Percentiles rank a stretch among this genome's conserved stretches.
Conservation (phyloP, 1,140 invertebrate genomes). For the Drosophila suzukii region DNA sequence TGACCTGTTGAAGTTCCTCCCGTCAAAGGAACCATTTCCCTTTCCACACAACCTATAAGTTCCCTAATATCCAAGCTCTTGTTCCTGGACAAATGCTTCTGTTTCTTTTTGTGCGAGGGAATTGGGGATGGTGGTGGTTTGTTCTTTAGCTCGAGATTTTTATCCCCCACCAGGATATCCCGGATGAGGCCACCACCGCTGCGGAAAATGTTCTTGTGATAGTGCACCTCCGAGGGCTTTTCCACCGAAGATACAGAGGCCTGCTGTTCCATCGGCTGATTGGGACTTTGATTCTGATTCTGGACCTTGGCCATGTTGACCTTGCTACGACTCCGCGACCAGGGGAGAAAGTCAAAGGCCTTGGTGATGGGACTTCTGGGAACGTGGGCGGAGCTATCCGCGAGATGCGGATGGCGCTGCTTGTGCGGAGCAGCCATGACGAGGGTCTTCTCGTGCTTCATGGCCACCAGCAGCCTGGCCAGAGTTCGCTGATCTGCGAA, state of each 20-base stretch:
- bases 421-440: conserved; percentile 50
- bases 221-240: conserved; percentile 60
- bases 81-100: conserved; percentile 69
- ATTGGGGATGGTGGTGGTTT: conserved; percentile 62
- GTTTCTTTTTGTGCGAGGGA: conserved; percentile 52
- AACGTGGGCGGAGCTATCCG: conserved; percentile 28
- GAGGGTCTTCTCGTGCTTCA: conserved; percentile 72
- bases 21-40: conserved; percentile 41
- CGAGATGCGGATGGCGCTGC: conserved; percentile 38
- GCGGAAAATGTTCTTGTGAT: conserved; percentile 78
- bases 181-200: conserved; percentile 78
- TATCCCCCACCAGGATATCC: conserved; percentile 75
- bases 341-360: conserved; percentile 81
- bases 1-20: conserved; percentile 1
- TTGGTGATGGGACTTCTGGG: conserved; percentile 80
- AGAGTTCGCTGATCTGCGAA: conserved; percentile 51
- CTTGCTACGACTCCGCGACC: conserved; percentile 69
- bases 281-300: background rate
- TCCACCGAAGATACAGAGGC: conserved; percentile 4
- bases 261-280: background rate
- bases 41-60: conserved; percentile 70
- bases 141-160: conserved; percentile 66
- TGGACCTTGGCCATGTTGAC: conserved; percentile 40
- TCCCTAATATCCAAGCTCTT: conserved; percentile 80
- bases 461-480: conserved; percentile 27